Conservation (phyloP, 1,140 invertebrate species). For the Drosophila bocki region DNA sequence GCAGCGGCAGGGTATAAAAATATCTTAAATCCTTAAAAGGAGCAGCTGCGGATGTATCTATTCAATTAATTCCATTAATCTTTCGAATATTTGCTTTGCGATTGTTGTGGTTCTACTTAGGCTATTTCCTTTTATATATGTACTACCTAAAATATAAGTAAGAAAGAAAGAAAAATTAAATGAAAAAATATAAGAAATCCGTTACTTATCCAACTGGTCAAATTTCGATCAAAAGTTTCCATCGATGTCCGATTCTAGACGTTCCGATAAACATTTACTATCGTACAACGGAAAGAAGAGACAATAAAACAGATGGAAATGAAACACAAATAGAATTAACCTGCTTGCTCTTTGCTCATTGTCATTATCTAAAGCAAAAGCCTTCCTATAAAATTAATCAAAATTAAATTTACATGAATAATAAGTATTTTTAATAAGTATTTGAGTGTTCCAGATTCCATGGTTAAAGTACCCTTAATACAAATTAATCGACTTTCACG, state of each 20-base stretch:
- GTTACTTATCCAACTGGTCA: neutral
- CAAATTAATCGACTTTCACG: constrained; percentile 20
- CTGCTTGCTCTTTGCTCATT: constrained; percentile 3
- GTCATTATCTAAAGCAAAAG: neutral
- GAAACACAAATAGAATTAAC: constrained; percentile 2
- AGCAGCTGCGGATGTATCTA: too few relatives aligned
- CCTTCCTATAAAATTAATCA: too few relatives aligned
- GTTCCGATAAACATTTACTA: neutral
- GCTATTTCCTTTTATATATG: too few relatives aligned
- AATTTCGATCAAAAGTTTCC: neutral
- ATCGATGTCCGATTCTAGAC: neutral
- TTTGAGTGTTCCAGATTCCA: constrained; percentile 11
- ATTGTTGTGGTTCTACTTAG: too few relatives aligned
- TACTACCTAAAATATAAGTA: too few relatives aligned
- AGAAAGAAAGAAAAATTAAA: too few relatives aligned
- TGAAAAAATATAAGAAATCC: neutral
- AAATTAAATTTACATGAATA: neutral
- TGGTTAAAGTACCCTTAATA: constrained; percentile 7
- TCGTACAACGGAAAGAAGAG: neutral
- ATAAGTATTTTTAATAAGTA: neutral
- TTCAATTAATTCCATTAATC: too few relatives aligned
- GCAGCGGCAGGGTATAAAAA: too few relatives aligned
- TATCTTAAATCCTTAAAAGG: too few relatives aligned
- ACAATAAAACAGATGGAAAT: neutral
- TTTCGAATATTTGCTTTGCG: too few relatives aligned